Evolutionary conservation across 2,888 invertebrate species (phyloP).

Genomic region (Lucinisca nassula): DNA sequence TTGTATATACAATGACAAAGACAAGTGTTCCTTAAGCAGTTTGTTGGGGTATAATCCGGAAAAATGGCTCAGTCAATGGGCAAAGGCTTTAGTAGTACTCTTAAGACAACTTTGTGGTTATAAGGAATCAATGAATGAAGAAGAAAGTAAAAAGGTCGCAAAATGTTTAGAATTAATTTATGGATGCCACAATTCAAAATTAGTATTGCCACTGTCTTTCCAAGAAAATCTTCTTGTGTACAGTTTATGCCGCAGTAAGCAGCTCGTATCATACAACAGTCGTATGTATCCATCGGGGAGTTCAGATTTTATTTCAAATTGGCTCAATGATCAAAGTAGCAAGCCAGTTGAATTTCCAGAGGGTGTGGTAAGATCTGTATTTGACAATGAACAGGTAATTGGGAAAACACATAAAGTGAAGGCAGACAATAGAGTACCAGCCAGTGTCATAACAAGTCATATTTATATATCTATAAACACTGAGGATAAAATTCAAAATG

Average conservation of each 20-base stretch:
- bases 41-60: slow-evolving; percentile 30
- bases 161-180: neutral
- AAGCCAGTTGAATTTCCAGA: slow-evolving; percentile 16
- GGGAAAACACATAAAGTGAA: slow-evolving; percentile 32
- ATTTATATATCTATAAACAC: slow-evolving; percentile 21
- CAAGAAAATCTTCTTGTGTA: slow-evolving; percentile 22
- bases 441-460: slow-evolving; percentile 27
- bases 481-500: too few relatives aligned
- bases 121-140: too few relatives aligned
- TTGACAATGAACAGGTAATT: slow-evolving; percentile 57
- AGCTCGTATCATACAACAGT: slow-evolving; percentile 33
- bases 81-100: too few relatives aligned
- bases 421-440: slow-evolving; percentile 40
- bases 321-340: slow-evolving; percentile 26
- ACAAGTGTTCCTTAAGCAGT: slow-evolving; percentile 27
- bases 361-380: slow-evolving; percentile 29
- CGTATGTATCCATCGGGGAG: slow-evolving; percentile 26
- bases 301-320: slow-evolving; percentile 23
- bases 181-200: slow-evolving; percentile 44
- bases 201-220: slow-evolving; percentile 39
- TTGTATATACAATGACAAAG: slow-evolving; percentile 4
- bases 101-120: too few relatives aligned
- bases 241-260: slow-evolving; percentile 35
- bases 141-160: neutral
- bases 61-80: neutral